Conservation (phyloP, 1,140 invertebrate genomes). For the Brachionus rotundiformis region DNA sequence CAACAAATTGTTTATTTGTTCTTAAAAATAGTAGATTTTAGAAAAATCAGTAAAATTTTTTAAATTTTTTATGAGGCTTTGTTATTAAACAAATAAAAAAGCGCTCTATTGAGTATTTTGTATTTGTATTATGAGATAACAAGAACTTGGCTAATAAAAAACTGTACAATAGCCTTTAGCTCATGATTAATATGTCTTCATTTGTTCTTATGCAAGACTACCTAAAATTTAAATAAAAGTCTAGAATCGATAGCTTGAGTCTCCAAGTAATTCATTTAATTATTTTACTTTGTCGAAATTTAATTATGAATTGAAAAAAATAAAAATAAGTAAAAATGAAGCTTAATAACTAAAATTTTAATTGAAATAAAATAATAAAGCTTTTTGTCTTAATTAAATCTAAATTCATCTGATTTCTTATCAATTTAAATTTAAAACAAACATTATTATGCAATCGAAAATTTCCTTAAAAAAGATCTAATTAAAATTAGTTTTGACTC, state of each 20-base stretch:
- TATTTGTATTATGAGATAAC: constrained; percentile 7
- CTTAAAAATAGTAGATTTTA: constrained; percentile 16
- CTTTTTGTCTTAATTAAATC: not conserved
- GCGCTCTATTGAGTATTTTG: not conserved
- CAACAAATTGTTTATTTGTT: constrained; percentile 17
- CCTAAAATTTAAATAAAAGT: constrained; percentile 16
- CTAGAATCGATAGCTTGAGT: not conserved
- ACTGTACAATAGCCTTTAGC: constrained; percentile 12
- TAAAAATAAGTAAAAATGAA: not conserved
- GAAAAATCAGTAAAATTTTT: not conserved
- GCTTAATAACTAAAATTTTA: not conserved
- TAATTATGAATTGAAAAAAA: not conserved
- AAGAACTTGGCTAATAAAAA: not conserved
- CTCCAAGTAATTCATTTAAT: not conserved
- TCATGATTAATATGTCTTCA: constrained; percentile 22
- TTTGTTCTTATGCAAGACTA: not conserved
- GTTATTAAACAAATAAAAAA: constrained; percentile 1
- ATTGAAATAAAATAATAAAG: not conserved
- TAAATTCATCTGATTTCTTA: not conserved
- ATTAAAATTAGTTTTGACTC: not conserved
- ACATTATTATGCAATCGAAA: not conserved
- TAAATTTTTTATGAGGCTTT: constrained; percentile 1
- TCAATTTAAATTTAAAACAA: not conserved
- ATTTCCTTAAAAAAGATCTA: not conserved
- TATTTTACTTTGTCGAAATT: not conserved